Conservation (phyloP, 2,113 vertebrate species). For the Heptranchias perlo region DNA sequence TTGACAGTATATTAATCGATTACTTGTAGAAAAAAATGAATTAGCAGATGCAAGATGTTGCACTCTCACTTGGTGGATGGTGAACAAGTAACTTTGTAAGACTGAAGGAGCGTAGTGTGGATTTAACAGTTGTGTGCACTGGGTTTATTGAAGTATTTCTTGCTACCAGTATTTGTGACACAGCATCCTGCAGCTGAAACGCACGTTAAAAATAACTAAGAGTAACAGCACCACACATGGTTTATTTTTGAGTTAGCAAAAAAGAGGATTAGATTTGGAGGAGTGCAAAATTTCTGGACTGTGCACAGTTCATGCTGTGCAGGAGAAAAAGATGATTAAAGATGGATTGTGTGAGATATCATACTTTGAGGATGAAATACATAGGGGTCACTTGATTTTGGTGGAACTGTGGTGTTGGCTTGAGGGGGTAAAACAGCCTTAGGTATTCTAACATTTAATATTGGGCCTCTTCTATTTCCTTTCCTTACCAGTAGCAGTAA, state of each 20-base stretch:
- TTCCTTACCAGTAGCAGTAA: too few species aligned
- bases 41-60: not conserved
- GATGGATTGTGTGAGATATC: not conserved
- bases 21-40: not conserved
- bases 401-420: not conserved
- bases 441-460: not conserved
- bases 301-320: not conserved
- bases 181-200: not conserved
- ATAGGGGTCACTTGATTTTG: not conserved
- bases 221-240: not conserved
- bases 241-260: not conserved
- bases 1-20: not conserved
- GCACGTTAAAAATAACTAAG: not conserved
- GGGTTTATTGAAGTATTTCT: not conserved
- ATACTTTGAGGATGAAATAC: not conserved
- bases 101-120: not conserved
- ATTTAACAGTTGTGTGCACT: not conserved
- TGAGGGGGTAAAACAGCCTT: not conserved
- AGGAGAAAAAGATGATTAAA: not conserved
- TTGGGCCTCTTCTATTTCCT: not conserved
- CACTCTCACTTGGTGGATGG: not conserved
- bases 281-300: not conserved
- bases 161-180: not conserved
- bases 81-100: not conserved
- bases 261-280: not conserved